Percentiles rank a stretch among this genome's conserved stretches.
These are phyloP conservation scores for Gephyroberyx darwinii DNA, from an alignment of 2,797 vertebrate genomes.

Conservation along the genomic window DNA sequence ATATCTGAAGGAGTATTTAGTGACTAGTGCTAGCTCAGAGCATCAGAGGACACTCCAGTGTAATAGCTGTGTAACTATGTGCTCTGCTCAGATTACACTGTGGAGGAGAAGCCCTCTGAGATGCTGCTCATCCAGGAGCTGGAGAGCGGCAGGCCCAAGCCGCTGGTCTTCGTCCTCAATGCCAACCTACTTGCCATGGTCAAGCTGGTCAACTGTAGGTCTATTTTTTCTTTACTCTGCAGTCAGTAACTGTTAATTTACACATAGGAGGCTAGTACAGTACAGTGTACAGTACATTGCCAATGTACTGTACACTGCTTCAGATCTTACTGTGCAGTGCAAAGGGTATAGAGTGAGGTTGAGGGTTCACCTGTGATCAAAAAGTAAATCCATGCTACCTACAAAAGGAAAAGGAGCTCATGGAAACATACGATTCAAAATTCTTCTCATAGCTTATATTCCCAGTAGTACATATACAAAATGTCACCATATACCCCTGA, in stretches of 20 bases:
- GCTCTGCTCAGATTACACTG: slow-evolving; percentile 89
- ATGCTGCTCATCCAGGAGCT: slow-evolving; percentile 93
- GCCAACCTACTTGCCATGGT: slow-evolving; percentile 98
- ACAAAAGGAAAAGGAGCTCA: neutral
- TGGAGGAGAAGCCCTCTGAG: slow-evolving; percentile 96
- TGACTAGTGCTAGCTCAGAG: neutral
- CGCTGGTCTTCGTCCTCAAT: slow-evolving; percentile 98
- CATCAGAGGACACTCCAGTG: neutral
- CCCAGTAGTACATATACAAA: neutral
- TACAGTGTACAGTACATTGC: too few species aligned
- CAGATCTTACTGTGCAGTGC: too few species aligned
- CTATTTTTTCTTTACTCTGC: neutral
- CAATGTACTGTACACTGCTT: too few species aligned
- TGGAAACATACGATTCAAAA: neutral
- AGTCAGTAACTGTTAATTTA: slow-evolving; percentile 6
- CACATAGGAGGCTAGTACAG: neutral
- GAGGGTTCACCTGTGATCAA: too few species aligned
- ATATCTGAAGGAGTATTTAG: neutral
- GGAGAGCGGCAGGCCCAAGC: slow-evolving; percentile 92
- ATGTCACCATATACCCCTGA: neutral
- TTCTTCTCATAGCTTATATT: too few species aligned
- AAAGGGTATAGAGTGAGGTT: too few species aligned
- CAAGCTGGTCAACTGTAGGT: slow-evolving; percentile 97
- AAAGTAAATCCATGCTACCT: too few species aligned
- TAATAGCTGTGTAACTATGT: neutral